A percentile compares a stretch with the other conserved stretches of the same genome.
Evolutionary conservation across 2,797 vertebrate species (phyloP).

Genomic region (Tinamus major): DNA sequence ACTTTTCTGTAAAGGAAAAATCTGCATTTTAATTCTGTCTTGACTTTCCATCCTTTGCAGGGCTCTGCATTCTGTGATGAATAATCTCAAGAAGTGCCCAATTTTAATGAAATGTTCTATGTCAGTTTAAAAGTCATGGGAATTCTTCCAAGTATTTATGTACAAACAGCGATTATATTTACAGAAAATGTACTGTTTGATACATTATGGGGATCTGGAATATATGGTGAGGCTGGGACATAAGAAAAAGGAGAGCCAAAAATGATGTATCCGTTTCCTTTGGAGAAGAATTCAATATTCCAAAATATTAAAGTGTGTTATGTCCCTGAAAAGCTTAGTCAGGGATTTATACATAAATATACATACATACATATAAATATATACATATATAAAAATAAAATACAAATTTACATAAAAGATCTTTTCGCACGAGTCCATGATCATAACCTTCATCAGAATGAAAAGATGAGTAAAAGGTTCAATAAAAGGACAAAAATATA

Average conservation of each 20-base stretch:
- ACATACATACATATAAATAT: background rate
- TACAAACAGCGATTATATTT: background rate
- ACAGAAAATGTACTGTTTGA: background rate
- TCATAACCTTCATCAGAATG: background rate
- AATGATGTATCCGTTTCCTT: background rate
- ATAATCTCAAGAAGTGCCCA: background rate
- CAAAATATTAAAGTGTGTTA: background rate
- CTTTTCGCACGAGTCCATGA: background rate
- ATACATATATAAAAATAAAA: background rate
- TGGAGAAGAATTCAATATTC: background rate
- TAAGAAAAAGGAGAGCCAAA: background rate
- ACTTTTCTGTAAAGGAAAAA: background rate
- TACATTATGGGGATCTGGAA: background rate
- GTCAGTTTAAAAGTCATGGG: background rate
- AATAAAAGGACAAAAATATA: conserved; percentile 31
- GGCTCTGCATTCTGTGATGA: background rate
- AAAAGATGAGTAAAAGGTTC: background rate
- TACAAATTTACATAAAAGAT: background rate
- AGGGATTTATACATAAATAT: background rate
- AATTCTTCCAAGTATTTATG: background rate
- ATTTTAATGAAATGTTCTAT: background rate
- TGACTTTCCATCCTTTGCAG: background rate
- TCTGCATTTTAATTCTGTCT: background rate
- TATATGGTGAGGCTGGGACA: background rate
- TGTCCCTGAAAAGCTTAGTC: background rate